phyloP scores from a whole-genome alignment of 2,888 invertebrate genomes.

The Cordilura impudica region DNA sequence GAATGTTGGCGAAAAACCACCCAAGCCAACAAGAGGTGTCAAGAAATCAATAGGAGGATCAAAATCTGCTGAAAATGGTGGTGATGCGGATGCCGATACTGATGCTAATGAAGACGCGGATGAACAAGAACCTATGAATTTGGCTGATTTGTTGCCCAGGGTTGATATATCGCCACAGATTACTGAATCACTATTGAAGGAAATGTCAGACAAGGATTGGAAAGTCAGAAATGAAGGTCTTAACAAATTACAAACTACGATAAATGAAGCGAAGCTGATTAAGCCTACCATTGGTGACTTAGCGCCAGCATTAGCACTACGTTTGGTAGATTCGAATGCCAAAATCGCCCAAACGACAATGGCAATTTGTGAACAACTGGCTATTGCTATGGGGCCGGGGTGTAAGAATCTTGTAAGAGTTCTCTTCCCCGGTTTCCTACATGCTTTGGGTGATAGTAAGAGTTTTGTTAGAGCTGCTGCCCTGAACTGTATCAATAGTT shows the following conservation, averaged over 20 bases:
- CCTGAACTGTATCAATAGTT: slow-evolving; percentile 89
- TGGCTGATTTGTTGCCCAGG: slow-evolving; percentile 86
- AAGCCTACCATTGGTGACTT: slow-evolving; percentile 91
- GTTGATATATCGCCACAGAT: slow-evolving; percentile 90
- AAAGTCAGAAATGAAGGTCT: slow-evolving; percentile 82
- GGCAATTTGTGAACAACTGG: slow-evolving; percentile 89
- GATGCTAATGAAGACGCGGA: slow-evolving; percentile 61
- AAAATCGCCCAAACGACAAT: slow-evolving; percentile 92
- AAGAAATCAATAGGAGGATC: slow-evolving; percentile 64
- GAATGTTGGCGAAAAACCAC: slow-evolving; percentile 86
- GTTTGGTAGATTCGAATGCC: slow-evolving; percentile 93
- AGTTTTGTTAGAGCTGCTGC: slow-evolving; percentile 89
- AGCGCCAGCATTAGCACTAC: slow-evolving; percentile 86
- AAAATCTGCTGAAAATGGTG: slow-evolving; percentile 52
- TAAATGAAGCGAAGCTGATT: slow-evolving; percentile 86
- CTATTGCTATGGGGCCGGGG: slow-evolving; percentile 89
- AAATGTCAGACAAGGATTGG: slow-evolving; percentile 95
- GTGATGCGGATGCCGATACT: slow-evolving; percentile 68
- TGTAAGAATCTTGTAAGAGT: slow-evolving; percentile 88
- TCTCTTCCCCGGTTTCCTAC: slow-evolving; percentile 91
- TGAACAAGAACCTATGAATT: slow-evolving; percentile 78
- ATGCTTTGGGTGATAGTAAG: slow-evolving; percentile 87
- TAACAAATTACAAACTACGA: slow-evolving; percentile 76
- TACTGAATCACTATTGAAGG: slow-evolving; percentile 87
- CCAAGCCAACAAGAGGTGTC: slow-evolving; percentile 84